Conservation (phyloP, 2,888 invertebrate genomes). For the Aporophyla lueneburgensis region DNA sequence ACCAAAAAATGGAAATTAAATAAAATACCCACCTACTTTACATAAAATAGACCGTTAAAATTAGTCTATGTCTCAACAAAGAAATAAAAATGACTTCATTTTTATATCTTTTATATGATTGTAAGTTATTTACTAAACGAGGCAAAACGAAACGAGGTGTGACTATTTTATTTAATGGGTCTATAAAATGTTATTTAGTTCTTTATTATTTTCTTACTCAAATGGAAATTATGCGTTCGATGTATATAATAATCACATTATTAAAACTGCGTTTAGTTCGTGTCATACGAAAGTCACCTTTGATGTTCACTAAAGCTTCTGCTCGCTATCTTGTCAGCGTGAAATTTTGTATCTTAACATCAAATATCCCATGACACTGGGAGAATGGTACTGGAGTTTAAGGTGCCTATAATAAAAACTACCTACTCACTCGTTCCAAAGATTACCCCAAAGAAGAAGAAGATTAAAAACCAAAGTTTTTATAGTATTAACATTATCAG, state of each 20-base stretch:
- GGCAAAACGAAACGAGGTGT: constrained; percentile 25
- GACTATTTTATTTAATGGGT: constrained; percentile 10
- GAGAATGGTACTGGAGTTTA: too few species aligned
- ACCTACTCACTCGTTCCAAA: too few species aligned
- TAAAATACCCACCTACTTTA: too few species aligned
- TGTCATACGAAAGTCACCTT: not conserved
- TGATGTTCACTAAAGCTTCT: not conserved
- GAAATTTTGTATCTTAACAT: too few species aligned
- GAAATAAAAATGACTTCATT: not conserved
- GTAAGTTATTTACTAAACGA: constrained; percentile 12
- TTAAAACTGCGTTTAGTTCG: not conserved
- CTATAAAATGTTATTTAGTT: constrained; percentile 17
- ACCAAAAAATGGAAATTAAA: not conserved
- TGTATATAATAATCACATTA: not conserved
- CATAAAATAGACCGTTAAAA: not conserved
- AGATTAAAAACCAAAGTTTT: too few species aligned
- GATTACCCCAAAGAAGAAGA: too few species aligned
- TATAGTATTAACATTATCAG: too few species aligned
- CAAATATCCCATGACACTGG: too few species aligned
- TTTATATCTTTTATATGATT: not conserved
- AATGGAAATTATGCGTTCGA: constrained; percentile 7
- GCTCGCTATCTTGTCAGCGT: not conserved
- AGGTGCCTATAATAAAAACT: too few species aligned
- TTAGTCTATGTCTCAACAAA: not conserved
- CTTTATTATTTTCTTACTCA: constrained; percentile 15